Evolutionary conservation across 2,888 invertebrate species (phyloP).

Genomic region (Scrobipalpa atriplicella): DNA sequence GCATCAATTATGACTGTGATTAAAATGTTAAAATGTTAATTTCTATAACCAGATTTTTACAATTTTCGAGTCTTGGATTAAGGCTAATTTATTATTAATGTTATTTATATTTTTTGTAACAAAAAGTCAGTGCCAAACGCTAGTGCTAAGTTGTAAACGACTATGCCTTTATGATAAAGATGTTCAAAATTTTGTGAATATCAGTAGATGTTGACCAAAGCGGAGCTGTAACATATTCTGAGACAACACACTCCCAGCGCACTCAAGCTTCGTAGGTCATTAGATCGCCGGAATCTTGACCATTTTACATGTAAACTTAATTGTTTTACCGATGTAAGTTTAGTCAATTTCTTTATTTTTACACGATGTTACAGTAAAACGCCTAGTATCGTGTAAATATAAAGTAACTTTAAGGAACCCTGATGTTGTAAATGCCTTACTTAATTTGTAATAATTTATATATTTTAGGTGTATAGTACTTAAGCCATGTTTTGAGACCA

Average conservation of each 20-base stretch:
- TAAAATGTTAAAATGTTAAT: slow-evolving; percentile 67
- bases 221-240: slow-evolving; percentile 51
- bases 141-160: slow-evolving; percentile 78
- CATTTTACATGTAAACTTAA: slow-evolving; percentile 76
- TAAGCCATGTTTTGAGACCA: slow-evolving; percentile 83
- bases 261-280: slow-evolving; percentile 69
- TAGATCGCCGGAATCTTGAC: slow-evolving; percentile 82
- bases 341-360: slow-evolving; percentile 79
- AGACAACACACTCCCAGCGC: slow-evolving; percentile 33
- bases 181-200: slow-evolving; percentile 66
- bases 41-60: slow-evolving; percentile 60
- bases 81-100: slow-evolving; percentile 64
- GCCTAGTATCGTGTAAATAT: slow-evolving; percentile 78
- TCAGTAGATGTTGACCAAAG: slow-evolving; percentile 67
- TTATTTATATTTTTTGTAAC: slow-evolving; percentile 61
- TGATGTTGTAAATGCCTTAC: slow-evolving; percentile 83
- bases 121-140: slow-evolving; percentile 79
- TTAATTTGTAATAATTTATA: slow-evolving; percentile 83
- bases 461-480: slow-evolving; percentile 83
- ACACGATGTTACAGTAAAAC: slow-evolving; percentile 72
- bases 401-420: slow-evolving; percentile 76
- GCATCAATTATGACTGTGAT: slow-evolving; percentile 77
- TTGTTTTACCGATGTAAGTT: slow-evolving; percentile 81
- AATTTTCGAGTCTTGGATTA: slow-evolving; percentile 63
- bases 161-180: slow-evolving; percentile 71